Evolutionary conservation across 2,113 vertebrate species (phyloP).

Genomic region (Arenaria interpres): DNA sequence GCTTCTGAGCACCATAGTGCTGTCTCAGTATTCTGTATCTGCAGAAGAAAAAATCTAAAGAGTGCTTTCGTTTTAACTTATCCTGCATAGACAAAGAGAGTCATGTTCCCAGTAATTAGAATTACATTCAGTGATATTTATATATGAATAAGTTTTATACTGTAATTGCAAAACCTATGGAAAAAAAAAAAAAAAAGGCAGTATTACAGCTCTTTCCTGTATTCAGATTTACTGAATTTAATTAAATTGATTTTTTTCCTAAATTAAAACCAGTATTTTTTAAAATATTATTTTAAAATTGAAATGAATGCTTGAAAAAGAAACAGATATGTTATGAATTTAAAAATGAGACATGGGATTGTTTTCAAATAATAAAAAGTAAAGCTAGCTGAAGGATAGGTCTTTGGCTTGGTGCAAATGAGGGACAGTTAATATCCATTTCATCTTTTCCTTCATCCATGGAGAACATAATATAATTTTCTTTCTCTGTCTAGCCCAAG

Average conservation of each 20-base stretch:
- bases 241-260: background rate
- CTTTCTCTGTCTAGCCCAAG: constrained; percentile 14
- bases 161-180: background rate
- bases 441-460: constrained; percentile 19
- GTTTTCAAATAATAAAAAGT: background rate
- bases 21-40: background rate
- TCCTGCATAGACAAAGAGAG: background rate
- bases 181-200: background rate
- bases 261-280: background rate
- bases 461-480: constrained; percentile 11
- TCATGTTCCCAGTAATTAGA: constrained; percentile 25
- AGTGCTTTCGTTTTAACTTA: background rate
- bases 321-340: background rate
- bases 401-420: constrained; percentile 13
- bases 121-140: background rate
- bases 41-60: background rate
- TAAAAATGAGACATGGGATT: background rate
- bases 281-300: background rate
- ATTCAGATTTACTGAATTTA: background rate
- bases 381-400: background rate
- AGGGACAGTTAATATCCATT: constrained; percentile 24
- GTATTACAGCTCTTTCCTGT: background rate
- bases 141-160: background rate
- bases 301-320: background rate
- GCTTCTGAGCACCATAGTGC: background rate